Evolutionary conservation across 2,888 invertebrate species (phyloP).

Genomic region (Epinotia brunnichana): DNA sequence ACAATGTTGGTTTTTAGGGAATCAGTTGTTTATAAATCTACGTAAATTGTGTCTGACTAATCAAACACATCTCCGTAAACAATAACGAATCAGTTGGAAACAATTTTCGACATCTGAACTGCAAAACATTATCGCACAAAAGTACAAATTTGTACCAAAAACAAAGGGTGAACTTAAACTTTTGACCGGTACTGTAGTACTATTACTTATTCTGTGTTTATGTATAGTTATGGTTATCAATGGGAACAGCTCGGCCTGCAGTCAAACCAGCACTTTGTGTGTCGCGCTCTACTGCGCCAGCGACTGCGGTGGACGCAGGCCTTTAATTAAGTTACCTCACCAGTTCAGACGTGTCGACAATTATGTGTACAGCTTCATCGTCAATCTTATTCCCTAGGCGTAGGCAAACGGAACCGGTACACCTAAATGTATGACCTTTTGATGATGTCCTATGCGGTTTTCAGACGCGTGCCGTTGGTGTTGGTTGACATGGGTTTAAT

Average conservation of each 20-base stretch:
- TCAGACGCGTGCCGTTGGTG: neutral
- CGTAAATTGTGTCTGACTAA: too few relatives aligned
- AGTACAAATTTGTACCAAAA: too few relatives aligned
- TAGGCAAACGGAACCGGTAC: neutral
- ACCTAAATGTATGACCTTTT: neutral
- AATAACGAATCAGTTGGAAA: too few relatives aligned
- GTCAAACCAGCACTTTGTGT: slow-evolving; percentile 6
- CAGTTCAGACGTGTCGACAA: slow-evolving; percentile 5
- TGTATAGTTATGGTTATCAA: too few relatives aligned
- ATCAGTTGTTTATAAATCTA: too few relatives aligned
- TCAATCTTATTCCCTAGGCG: slow-evolving; percentile 7
- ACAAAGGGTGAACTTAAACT: too few relatives aligned
- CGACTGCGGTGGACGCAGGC: slow-evolving; percentile 49
- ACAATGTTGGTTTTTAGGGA: too few relatives aligned
- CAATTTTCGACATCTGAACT: too few relatives aligned
- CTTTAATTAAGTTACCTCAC: slow-evolving; percentile 54
- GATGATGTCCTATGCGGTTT: neutral
- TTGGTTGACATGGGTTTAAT: neutral
- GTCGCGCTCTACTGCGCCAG: slow-evolving; percentile 49
- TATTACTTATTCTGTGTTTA: too few relatives aligned
- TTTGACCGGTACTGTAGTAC: too few relatives aligned
- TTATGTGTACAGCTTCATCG: slow-evolving; percentile 11
- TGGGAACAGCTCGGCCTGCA: neutral
- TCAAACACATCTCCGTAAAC: too few relatives aligned
- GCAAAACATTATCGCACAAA: too few relatives aligned